Evolutionary conservation across 2,113 vertebrate species (phyloP).

Genomic region (Elephas maximus): DNA sequence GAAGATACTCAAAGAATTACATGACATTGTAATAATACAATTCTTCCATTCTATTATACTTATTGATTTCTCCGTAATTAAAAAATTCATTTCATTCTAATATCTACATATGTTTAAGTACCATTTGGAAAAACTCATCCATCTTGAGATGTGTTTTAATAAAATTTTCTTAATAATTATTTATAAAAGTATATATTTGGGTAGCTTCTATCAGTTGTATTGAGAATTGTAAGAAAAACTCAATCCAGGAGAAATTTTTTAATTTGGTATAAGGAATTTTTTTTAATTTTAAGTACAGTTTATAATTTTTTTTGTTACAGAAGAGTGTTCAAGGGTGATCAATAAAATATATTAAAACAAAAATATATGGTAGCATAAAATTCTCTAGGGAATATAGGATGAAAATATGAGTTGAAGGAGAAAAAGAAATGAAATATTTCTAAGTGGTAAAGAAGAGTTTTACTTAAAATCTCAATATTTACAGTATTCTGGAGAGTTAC

Average conservation of each 20-base stretch:
- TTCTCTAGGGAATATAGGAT: constrained; percentile 3
- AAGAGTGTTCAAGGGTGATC: constrained; percentile 10
- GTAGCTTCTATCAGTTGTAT: not conserved
- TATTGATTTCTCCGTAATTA: constrained; percentile 55
- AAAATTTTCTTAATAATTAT: not conserved
- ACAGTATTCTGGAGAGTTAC: not conserved
- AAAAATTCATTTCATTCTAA: constrained; percentile 35
- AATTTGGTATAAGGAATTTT: constrained; percentile 30
- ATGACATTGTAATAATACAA: constrained; percentile 20
- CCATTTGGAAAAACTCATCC: not conserved
- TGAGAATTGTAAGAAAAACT: constrained; percentile 45
- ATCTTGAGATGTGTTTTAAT: constrained; percentile 27
- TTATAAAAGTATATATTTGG: not conserved
- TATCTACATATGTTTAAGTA: constrained; percentile 54
- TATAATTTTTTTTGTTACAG: constrained; percentile 1
- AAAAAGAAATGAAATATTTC: constrained; percentile 10
- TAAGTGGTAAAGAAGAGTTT: constrained; percentile 24
- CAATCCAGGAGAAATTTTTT: not conserved
- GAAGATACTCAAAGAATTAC: constrained; percentile 56
- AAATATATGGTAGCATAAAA: not conserved
- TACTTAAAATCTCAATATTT: not conserved
- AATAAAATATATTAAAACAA: not conserved
- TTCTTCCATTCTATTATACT: constrained; percentile 50
- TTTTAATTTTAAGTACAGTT: not conserved
- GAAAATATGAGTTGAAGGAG: not conserved